These are phyloP conservation scores for Zaprionus obscuricornis DNA, from an alignment of 2,888 invertebrate genomes.

Conservation along the genomic window DNA sequence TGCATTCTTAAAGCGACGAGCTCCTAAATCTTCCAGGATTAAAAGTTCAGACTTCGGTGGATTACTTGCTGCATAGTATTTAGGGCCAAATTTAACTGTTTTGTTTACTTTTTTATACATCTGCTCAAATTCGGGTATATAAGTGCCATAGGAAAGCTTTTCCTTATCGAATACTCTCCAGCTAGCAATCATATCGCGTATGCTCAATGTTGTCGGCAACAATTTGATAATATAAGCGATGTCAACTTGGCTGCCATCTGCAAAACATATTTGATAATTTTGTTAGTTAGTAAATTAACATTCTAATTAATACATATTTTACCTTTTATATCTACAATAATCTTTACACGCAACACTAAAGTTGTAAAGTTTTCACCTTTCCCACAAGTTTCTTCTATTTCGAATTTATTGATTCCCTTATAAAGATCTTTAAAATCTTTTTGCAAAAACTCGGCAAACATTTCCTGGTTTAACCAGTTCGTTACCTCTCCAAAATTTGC, in stretches of 20 bases:
- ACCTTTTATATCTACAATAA: slow-evolving; percentile 65
- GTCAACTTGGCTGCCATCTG: slow-evolving; percentile 46
- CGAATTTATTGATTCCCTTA: slow-evolving; percentile 54
- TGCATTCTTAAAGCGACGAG: slow-evolving; percentile 57
- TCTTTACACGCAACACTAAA: slow-evolving; percentile 59
- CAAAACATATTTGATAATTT: neutral
- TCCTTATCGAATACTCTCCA: slow-evolving; percentile 79
- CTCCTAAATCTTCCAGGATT: slow-evolving; percentile 77
- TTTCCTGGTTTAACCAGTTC: slow-evolving; percentile 32
- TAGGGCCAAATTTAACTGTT: slow-evolving; percentile 63
- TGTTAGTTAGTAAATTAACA: neutral
- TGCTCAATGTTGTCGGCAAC: slow-evolving; percentile 47
- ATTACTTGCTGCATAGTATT: slow-evolving; percentile 44
- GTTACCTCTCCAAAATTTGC: slow-evolving; percentile 19
- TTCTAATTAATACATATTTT: too few species aligned
- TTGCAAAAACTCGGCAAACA: slow-evolving; percentile 63
- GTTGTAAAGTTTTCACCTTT: slow-evolving; percentile 80
- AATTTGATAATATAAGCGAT: slow-evolving; percentile 70
- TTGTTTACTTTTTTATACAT: slow-evolving; percentile 61
- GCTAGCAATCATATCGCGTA: slow-evolving; percentile 52
- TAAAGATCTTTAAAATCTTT: slow-evolving; percentile 54
- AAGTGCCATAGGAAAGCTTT: slow-evolving; percentile 66
- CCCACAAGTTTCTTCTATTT: slow-evolving; percentile 48
- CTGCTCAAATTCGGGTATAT: slow-evolving; percentile 75
- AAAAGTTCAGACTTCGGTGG: slow-evolving; percentile 54